Percentiles rank a stretch among this genome's conserved stretches.
Evolutionary conservation across 2,888 invertebrate genomes (phyloP).

Genomic region (Drosophila paranaensis): DNA sequence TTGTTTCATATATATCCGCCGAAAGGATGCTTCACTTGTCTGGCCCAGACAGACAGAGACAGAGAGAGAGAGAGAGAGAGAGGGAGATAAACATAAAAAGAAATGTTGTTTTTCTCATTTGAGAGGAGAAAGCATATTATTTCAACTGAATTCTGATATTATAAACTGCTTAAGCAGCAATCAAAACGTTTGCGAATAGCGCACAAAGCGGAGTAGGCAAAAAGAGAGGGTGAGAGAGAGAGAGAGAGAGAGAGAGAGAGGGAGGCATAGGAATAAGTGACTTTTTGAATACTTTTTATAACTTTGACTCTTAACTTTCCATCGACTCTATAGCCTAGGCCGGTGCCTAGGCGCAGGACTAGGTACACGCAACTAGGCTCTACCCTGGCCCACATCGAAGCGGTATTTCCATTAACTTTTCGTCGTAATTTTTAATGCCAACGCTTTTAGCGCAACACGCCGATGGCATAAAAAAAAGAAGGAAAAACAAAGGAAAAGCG

Average conservation of each 20-base stretch:
- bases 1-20: conserved; percentile 43
- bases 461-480: conserved; percentile 18
- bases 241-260: background rate
- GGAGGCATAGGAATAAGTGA: background rate
- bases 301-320: background rate
- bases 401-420: conserved; percentile 66
- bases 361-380: conserved; percentile 19
- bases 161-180: conserved; percentile 6
- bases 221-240: background rate
- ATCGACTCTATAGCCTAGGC: background rate
- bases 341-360: background rate
- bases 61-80: background rate
- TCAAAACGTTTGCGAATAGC: conserved; percentile 5
- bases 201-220: conserved; percentile 2
- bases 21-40: conserved; percentile 13
- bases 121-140: background rate
- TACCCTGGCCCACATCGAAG: background rate
- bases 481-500: conserved; percentile 35
- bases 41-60: background rate
- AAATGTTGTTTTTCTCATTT: conserved; percentile 1
- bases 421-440: conserved; percentile 66
- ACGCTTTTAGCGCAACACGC: conserved; percentile 57
- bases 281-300: conserved; percentile 7
- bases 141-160: conserved; percentile 11
- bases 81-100: background rate